These are phyloP conservation scores for Synanthedon tipuliformis DNA, from an alignment of 2,888 invertebrate species.

Conservation along the genomic window DNA sequence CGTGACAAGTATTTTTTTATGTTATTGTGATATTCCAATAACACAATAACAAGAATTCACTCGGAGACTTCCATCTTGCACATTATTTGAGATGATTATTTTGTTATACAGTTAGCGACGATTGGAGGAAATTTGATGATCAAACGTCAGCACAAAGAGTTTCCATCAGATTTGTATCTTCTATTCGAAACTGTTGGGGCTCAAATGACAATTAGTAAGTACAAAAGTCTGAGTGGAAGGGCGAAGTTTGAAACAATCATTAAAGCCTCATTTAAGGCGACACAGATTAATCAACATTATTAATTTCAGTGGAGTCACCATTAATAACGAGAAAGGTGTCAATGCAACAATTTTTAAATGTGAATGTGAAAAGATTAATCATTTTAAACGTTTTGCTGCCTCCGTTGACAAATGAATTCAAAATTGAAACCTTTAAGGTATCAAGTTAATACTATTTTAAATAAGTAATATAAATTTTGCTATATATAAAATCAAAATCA, in stretches of 20 bases:
- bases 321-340: slow-evolving; percentile 22
- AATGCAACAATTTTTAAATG: slow-evolving; percentile 45
- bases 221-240: background rate
- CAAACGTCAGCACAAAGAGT: slow-evolving; percentile 74
- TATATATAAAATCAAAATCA: no score
- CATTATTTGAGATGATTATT: background rate
- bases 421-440: slow-evolving; percentile 72
- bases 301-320: slow-evolving; percentile 21
- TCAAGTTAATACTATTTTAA: background rate
- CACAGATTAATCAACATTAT: no score
- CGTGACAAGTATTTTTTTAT: no score
- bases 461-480: no score
- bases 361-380: slow-evolving; percentile 36
- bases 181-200: slow-evolving; percentile 45
- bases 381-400: slow-evolving; percentile 67
- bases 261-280: no score
- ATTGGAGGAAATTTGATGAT: slow-evolving; percentile 78
- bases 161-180: slow-evolving; percentile 78
- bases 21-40: background rate
- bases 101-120: slow-evolving; percentile 68
- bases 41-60: background rate
- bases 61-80: background rate
- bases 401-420: slow-evolving; percentile 46
- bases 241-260: no score
- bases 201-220: slow-evolving; percentile 31